Evolutionary conservation across 2,888 invertebrate genomes (phyloP), one percentile per base, ranked within the genome.

Genomic region (Pseudococcus viburni): DNA sequence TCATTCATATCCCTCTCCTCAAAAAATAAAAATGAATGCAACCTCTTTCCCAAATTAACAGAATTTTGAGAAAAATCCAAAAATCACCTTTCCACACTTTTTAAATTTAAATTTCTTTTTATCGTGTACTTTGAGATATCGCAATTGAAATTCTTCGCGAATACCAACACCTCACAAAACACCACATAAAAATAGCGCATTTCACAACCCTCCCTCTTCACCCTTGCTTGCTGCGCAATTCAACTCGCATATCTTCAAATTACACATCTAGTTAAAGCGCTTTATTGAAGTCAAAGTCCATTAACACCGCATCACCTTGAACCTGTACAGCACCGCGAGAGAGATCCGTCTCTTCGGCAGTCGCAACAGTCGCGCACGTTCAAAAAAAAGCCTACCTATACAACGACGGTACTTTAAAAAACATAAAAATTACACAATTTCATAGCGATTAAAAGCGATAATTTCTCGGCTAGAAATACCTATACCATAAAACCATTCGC

Each of bases 401-500:
- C 9, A 22, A 64, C 64, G 64, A 73, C 73, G 73, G 33, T 73
- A 33, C 68, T 73, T 33, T 15, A 73, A 73, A 33, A 73, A 73
- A 73, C 73, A 73, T 73, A 73, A 73, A 73, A 73, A 73, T 73
- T 73, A 73, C 33, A 73, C 73, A 73, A 73, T 73, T 33, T 73
- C 73, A 64, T 64, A 73, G 73, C 33, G 73, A 73, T 73, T 73
- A 73, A 73, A 73, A 15, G 33, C 73, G 73, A 73, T 73, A 73
- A 73, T 73, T 73, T 73, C 73, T 73, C 17, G 9, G 39, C 73
- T 17, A 17, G 33, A 73, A 73, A 73, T 73, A 68, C 64, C 64
- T 19, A 64, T 73, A 55, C 64, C 64, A 64, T 73, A 73, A 73
- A 83, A 83, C 46, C 80, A 83, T 83, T 83, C 33, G 77, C 77